A percentile compares a stretch with the other conserved stretches of the same genome.
phyloP scores from a whole-genome alignment of 30 jellyfish, hydroid and myxozoan genomes.

The Hydra vulgaris region DNA sequence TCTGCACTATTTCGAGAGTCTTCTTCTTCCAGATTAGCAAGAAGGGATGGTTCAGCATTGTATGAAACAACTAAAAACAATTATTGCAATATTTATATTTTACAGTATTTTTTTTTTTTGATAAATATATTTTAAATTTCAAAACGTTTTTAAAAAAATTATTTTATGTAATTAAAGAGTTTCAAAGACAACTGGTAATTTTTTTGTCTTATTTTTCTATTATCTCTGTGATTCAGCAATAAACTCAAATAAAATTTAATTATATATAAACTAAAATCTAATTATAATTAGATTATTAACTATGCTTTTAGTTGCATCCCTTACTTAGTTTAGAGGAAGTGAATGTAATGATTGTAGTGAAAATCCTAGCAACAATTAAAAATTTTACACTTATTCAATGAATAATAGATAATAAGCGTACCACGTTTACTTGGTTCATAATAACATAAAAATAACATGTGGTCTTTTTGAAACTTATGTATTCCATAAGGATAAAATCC shows the following conservation, averaged over 20 bases:
- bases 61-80: constrained; percentile 10
- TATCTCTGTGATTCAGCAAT: no score
- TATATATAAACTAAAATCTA: no score
- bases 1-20: constrained; percentile 35
- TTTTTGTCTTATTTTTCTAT: no score
- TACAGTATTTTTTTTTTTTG: not conserved
- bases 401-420: not conserved
- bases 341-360: no score
- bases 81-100: not conserved
- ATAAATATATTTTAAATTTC: not conserved
- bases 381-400: no score
- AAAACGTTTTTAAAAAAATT: not conserved
- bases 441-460: constrained; percentile 72
- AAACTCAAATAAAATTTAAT: no score
- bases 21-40: constrained; percentile 24
- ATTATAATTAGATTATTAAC: no score
- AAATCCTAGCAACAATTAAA: no score
- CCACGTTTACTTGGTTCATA: constrained; percentile 56
- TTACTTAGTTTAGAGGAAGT: no score
- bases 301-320: no score
- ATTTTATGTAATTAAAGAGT: not conserved
- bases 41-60: constrained; percentile 18
- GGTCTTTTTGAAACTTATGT: constrained; percentile 83
- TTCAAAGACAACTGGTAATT: no score
- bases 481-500: constrained; percentile 85